Percentiles rank a stretch among this genome's conserved stretches.
phyloP scores from a whole-genome alignment of 2,797 vertebrate genomes.

The Myiotriccus ornatus region DNA sequence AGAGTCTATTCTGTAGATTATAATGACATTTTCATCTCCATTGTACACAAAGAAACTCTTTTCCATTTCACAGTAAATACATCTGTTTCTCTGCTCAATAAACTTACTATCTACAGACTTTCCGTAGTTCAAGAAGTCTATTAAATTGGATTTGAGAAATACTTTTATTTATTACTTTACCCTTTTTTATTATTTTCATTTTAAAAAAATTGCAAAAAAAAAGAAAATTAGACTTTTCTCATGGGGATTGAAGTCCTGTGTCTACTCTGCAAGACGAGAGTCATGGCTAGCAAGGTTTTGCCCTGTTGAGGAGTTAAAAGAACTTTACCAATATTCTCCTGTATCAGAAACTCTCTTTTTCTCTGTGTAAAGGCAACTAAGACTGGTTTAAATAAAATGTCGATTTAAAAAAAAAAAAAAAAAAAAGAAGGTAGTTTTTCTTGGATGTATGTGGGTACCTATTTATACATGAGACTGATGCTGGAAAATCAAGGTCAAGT shows the following conservation, averaged over 20 bases:
- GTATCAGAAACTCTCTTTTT: background rate
- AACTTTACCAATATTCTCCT: background rate
- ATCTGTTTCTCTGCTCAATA: background rate
- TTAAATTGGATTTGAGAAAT: background rate
- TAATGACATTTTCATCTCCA: background rate
- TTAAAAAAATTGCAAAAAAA: too few relatives aligned
- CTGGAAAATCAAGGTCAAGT: background rate
- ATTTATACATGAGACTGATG: background rate
- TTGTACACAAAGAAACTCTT: background rate
- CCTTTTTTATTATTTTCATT: background rate
- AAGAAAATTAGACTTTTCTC: too few relatives aligned
- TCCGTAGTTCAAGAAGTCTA: background rate
- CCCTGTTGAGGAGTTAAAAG: background rate
- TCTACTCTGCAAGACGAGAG: background rate
- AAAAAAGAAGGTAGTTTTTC: background rate
- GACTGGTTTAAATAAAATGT: background rate
- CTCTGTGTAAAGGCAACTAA: background rate
- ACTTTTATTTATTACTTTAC: background rate
- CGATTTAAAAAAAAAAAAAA: background rate
- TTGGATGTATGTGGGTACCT: background rate
- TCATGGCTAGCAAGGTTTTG: background rate
- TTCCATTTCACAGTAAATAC: background rate
- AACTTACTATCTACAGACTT: background rate
- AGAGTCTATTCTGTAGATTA: background rate
- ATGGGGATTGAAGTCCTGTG: background rate